A percentile compares a stretch with the other conserved stretches of the same genome.
Evolutionary conservation across 2,888 invertebrate genomes (phyloP).

Genomic region (Dynastes maya): DNA sequence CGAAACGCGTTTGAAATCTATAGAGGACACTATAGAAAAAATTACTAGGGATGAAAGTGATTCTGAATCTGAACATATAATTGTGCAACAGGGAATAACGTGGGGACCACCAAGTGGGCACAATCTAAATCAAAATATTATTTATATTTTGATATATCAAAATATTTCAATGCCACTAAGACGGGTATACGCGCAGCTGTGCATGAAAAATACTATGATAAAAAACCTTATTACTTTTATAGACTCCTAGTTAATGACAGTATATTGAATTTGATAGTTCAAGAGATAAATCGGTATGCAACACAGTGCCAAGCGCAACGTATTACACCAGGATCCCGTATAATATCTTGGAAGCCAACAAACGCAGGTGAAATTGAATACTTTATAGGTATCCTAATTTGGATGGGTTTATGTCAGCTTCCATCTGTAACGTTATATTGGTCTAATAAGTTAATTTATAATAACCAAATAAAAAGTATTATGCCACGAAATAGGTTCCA

Average conservation of each 20-base stretch:
- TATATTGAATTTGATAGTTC: neutral
- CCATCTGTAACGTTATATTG: neutral
- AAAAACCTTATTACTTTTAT: neutral
- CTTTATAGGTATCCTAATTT: neutral
- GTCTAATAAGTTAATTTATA: neutral
- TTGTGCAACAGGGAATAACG: no score
- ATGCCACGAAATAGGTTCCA: neutral
- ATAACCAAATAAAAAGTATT: neutral
- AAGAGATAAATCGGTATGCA: neutral
- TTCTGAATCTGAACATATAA: no score
- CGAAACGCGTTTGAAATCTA: no score
- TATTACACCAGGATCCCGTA: neutral
- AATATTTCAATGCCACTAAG: no score
- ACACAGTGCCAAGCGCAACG: neutral
- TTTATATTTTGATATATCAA: no score
- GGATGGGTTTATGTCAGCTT: neutral
- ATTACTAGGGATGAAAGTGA: no score
- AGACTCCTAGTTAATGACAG: neutral
- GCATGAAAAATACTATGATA: neutral
- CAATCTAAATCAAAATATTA: no score
- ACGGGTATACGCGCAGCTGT: neutral
- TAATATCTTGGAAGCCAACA: neutral
- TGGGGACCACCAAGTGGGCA: no score
- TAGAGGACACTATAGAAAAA: no score
- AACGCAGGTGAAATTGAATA: neutral